phyloP scores from a whole-genome alignment of 2,113 vertebrate genomes.

The Semnornis frantzii region DNA sequence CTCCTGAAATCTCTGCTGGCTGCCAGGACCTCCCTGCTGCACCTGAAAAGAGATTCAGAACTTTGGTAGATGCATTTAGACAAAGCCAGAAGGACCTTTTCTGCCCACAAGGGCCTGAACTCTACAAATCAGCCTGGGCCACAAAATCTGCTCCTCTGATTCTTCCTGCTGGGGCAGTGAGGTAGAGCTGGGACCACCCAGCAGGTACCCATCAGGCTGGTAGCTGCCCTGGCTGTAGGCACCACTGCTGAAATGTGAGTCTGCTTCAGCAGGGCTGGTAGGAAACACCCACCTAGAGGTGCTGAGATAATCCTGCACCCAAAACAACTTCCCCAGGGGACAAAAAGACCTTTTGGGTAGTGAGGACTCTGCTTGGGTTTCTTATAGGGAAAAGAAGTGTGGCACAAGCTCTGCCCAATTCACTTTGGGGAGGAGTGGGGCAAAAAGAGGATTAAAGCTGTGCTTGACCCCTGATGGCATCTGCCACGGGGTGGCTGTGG shows the following conservation, averaged over 20 bases:
- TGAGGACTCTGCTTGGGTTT: not conserved
- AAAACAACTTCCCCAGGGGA: not conserved
- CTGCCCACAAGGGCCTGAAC: not conserved
- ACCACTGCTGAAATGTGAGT: not conserved
- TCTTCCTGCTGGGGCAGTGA: not conserved
- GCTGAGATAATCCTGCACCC: not conserved
- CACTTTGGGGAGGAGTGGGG: fast-evolving
- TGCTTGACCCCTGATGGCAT: not conserved
- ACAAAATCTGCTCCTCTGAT: not conserved
- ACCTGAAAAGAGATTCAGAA: not conserved
- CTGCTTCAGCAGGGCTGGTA: not conserved
- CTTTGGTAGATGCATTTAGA: not conserved
- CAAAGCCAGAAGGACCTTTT: not conserved
- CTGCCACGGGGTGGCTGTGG: not conserved
- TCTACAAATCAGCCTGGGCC: not conserved
- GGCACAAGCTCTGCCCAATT: not conserved
- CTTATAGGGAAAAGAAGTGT: not conserved
- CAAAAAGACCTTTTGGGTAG: not conserved
- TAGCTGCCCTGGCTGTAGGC: not conserved
- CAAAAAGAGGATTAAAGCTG: not conserved
- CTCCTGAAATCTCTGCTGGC: not conserved
- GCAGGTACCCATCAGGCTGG: not conserved
- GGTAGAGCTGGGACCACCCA: not conserved
- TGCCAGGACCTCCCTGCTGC: not conserved
- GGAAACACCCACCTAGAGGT: not conserved